phyloP scores from a whole-genome alignment of 2,797 vertebrate species.

The Philypnodon macrostomus region DNA sequence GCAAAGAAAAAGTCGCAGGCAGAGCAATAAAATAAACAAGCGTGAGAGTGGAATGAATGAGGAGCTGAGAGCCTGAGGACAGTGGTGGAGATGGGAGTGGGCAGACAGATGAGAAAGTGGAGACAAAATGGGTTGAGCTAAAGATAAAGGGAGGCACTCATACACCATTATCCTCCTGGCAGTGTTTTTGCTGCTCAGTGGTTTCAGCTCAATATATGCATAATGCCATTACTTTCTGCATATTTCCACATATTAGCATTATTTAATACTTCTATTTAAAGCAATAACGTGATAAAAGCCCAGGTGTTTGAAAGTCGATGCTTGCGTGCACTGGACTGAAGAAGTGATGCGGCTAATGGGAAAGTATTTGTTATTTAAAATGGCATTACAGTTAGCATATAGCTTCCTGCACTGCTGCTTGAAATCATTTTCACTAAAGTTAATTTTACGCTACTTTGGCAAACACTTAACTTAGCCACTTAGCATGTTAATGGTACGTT shows the following conservation, averaged over 20 bases:
- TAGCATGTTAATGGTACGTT: too few relatives aligned
- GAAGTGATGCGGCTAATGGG: neutral
- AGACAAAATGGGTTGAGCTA: conserved; percentile 15
- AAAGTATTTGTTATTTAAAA: conserved; percentile 4
- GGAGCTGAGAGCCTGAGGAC: conserved; percentile 48
- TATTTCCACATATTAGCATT: conserved; percentile 7
- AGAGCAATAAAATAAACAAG: conserved; percentile 49
- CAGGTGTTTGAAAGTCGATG: neutral
- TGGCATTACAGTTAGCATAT: too few relatives aligned
- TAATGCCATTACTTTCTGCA: conserved; percentile 11
- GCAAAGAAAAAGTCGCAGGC: conserved; percentile 35
- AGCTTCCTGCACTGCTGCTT: too few relatives aligned
- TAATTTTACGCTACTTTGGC: too few relatives aligned
- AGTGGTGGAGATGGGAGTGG: conserved; percentile 45
- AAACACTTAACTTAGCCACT: too few relatives aligned
- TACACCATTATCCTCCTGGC: conserved; percentile 28
- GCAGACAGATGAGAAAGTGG: conserved; percentile 39
- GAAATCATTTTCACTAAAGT: too few relatives aligned
- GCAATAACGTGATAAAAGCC: neutral
- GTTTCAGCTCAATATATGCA: conserved; percentile 18
- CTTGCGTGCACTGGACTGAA: neutral
- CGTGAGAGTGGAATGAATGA: conserved; percentile 36
- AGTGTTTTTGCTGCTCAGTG: conserved; percentile 22
- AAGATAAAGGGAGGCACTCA: conserved; percentile 29
- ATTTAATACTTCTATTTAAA: conserved; percentile 2